These are phyloP conservation scores for Apogon talboti DNA, from an alignment of 2,797 vertebrate genomes.

Conservation along the genomic window DNA sequence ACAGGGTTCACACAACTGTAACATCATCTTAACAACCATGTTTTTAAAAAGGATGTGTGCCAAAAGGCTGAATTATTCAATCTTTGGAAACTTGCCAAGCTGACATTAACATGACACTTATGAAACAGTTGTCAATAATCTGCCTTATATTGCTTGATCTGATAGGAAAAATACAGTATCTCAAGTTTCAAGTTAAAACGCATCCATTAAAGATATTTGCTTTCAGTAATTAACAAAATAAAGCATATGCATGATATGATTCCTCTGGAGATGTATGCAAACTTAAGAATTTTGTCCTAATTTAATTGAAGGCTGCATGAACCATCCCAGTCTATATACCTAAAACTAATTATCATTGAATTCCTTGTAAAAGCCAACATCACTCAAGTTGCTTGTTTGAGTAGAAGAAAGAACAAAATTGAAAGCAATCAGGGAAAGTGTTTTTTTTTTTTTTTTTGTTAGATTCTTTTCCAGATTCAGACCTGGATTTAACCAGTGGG, in stretches of 20 bases:
- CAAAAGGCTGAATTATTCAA: slow-evolving; percentile 51
- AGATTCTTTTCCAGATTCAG: too few species aligned
- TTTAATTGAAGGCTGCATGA: slow-evolving; percentile 6
- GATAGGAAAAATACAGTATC: slow-evolving; percentile 1
- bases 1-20: slow-evolving; percentile 58
- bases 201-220: too few species aligned
- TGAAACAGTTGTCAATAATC: slow-evolving; percentile 27
- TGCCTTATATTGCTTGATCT: slow-evolving; percentile 12
- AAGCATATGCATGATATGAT: neutral
- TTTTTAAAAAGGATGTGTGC: slow-evolving; percentile 44
- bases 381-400: slow-evolving; percentile 38
- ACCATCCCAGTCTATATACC: slow-evolving; percentile 6
- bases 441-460: slow-evolving; percentile 3
- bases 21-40: slow-evolving; percentile 66
- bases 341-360: slow-evolving; percentile 27
- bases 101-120: slow-evolving; percentile 39
- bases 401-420: slow-evolving; percentile 30
- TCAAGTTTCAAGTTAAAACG: slow-evolving; percentile 7
- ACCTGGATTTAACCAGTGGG: slow-evolving; percentile 57
- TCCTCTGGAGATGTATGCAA: neutral
- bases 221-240: neutral
- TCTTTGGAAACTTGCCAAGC: slow-evolving; percentile 34
- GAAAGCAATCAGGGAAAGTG: slow-evolving; percentile 49
- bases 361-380: slow-evolving; percentile 37
- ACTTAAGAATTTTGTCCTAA: neutral